Percentiles rank a stretch among this genome's conserved stretches.
Evolutionary conservation across 2,888 invertebrate species (phyloP).

Genomic region (Papilio protenor): DNA sequence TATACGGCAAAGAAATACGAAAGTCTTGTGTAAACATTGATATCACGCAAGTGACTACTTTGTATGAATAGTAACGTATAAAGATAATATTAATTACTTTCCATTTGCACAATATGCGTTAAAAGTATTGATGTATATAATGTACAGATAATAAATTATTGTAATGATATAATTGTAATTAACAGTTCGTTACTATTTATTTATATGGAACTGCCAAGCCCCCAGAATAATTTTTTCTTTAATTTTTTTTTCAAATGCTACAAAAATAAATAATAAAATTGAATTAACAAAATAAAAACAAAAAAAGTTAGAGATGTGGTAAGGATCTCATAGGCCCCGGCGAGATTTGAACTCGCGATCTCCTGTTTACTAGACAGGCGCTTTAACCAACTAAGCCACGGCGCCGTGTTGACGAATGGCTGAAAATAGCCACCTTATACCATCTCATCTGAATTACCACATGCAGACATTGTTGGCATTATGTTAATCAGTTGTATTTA

Average conservation of each 20-base stretch:
- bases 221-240: background rate
- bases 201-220: background rate
- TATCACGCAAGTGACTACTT: background rate
- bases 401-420: constrained; percentile 65
- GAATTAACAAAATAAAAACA: no score
- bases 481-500: background rate
- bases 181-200: no score
- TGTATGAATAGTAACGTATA: constrained; percentile 13
- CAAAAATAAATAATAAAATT: no score
- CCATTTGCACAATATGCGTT: background rate
- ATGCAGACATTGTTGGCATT: background rate
- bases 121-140: background rate
- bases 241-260: no score
- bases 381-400: constrained; percentile 85
- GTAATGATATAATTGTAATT: background rate
- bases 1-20: background rate
- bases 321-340: constrained; percentile 80
- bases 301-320: no score
- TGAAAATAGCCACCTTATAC: constrained; percentile 10
- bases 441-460: background rate
- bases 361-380: constrained; percentile 90
- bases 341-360: constrained; percentile 90
- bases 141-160: background rate
- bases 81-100: constrained; percentile 21
- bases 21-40: background rate